A percentile compares a stretch with the other conserved stretches of the same genome.
Conservation (phyloP, 2,888 invertebrate species). For the Nephrotoma flavescens region DNA sequence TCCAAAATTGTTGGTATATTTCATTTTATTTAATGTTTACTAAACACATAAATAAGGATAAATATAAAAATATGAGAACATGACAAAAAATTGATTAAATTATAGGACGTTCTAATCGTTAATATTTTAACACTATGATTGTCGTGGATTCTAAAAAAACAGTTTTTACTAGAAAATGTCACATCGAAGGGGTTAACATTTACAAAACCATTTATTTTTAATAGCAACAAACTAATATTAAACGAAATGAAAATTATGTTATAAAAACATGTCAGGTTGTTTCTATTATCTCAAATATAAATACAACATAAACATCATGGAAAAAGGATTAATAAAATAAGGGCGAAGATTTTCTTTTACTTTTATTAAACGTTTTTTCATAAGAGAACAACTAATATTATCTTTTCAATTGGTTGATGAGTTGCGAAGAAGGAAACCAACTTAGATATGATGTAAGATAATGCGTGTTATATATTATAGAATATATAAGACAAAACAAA, state of each 20-base stretch:
- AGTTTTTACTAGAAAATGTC: not conserved
- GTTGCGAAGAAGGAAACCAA: not conserved
- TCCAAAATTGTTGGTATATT: not conserved
- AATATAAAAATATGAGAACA: not conserved
- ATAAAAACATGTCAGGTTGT: not conserved
- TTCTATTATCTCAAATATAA: not conserved
- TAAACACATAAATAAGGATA: not conserved
- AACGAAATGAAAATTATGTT: not conserved
- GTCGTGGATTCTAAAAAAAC: not conserved
- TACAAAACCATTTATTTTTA: not conserved
- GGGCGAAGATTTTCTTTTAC: not conserved
- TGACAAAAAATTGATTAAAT: not conserved
- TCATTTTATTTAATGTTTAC: not conserved
- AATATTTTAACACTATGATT: not conserved
- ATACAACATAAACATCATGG: not conserved
- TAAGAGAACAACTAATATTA: not conserved
- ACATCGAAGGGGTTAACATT: not conserved
- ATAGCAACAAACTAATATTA: not conserved
- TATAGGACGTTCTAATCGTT: not conserved
- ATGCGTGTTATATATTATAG: not conserved
- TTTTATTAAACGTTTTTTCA: not conserved
- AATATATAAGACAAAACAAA: not conserved
- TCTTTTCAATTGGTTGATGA: not conserved
- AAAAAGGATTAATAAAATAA: not conserved
- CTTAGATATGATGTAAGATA: not conserved